phyloP scores from a whole-genome alignment of 2,888 invertebrate genomes.

The Onchidella celtica region DNA sequence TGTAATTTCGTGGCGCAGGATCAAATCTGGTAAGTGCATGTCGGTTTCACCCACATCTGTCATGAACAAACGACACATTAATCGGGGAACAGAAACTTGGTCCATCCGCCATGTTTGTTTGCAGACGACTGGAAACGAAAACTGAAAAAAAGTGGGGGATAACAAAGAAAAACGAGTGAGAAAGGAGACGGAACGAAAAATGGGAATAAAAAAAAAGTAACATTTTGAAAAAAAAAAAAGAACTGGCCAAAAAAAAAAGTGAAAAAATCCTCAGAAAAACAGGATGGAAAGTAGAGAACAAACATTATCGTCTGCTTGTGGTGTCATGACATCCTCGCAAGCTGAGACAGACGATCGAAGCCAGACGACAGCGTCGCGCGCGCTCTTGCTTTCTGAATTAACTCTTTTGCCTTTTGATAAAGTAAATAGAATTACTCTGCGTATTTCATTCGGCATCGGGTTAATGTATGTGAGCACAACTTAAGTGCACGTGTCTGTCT shows the following conservation, averaged over 20 bases:
- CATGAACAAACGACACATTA: background rate
- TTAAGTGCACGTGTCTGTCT: too few relatives aligned
- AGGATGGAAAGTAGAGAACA: background rate
- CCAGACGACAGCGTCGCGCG: background rate
- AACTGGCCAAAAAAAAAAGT: background rate
- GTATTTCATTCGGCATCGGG: too few relatives aligned
- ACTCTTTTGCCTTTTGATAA: too few relatives aligned
- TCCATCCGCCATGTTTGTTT: conserved; percentile 6
- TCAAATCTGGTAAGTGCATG: conserved; percentile 74
- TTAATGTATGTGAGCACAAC: too few relatives aligned
- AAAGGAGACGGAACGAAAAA: too few relatives aligned
- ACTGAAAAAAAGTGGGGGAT: too few relatives aligned
- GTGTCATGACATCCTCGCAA: background rate
- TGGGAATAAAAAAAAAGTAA: background rate
- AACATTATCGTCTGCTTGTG: background rate
- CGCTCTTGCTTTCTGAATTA: too few relatives aligned
- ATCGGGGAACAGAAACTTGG: too few relatives aligned
- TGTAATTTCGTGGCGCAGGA: conserved; percentile 77
- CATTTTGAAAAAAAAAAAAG: background rate
- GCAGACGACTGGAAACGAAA: background rate
- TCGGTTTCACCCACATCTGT: background rate
- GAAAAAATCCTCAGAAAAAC: background rate
- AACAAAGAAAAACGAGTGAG: too few relatives aligned
- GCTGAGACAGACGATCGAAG: background rate
- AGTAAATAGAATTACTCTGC: too few relatives aligned